Base-by-base conservation (phyloP, 2,797 vertebrate species). In the Pseudomugil tenellus region DNA sequence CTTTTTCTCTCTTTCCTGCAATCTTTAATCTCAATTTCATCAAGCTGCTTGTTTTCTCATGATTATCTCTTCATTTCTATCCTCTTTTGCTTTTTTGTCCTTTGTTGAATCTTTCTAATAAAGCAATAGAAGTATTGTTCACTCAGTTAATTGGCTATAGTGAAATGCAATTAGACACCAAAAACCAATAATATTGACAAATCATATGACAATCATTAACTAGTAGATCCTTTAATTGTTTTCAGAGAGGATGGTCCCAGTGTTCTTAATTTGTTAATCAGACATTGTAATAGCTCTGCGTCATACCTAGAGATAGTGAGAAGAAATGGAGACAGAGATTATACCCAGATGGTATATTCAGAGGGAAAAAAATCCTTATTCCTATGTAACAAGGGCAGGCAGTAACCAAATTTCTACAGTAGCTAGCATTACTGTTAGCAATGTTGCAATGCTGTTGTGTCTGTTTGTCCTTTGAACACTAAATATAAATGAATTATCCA, bases 111-210 rank as follows among this genome's bases (percentile, higher is more conserved):
- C 68, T 48, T 57, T 63, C n/a, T 51, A 29, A 63, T 58, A 62
- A 63, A 11, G 51, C 32, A 72, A 69, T 59, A 52, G 62, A 83
- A 66, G 57, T 58, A 80, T 69, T 63, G 75, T 76, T 81, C 75
- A 73, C 63, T 77, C 74, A 58, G 51, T 79, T 81, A 85, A 85
- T 67, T 88, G 87, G 79, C 72, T 75, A 71, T 73, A 75, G 62
- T 83, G 64, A 86, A 90, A 91, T 76, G 78, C 80, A 86, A 93
- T 90, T 89, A 89, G 75, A 74, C 63, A 60, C 49, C 76, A 80
- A 75, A 86, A 88, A 81, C 68, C 74, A 82, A 79, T 79, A 64
- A 53, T 79, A 79, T 87, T 87, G 67, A 81, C 72, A 55, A 84
- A 69, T 43, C 29, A 39, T 55, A 59, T 60, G 76, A 69, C 71